Percentiles rank a stretch among this genome's conserved stretches.
Evolutionary conservation across 1,140 invertebrate species (phyloP).

Genomic region (Pseudomyrmex sp.): DNA sequence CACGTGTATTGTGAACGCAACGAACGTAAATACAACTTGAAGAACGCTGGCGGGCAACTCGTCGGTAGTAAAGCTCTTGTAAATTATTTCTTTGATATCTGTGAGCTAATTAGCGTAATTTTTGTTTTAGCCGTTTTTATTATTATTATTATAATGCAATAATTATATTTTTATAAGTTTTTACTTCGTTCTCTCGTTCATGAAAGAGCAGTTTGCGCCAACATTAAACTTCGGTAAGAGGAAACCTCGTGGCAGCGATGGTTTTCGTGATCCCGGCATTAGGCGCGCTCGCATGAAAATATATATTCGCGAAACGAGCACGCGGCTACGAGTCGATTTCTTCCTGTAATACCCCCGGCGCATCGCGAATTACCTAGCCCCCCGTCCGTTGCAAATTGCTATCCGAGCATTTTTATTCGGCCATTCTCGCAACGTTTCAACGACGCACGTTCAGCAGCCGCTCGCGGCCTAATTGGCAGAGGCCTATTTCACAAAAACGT

Average conservation of each 20-base stretch:
- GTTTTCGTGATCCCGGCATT: slow-evolving; percentile 49
- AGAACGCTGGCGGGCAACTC: not conserved
- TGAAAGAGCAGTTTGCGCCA: not conserved
- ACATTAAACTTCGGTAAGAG: not conserved
- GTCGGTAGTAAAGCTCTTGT: no score
- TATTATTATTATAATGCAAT: not conserved
- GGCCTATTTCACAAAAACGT: slow-evolving; percentile 51
- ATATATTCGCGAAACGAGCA: slow-evolving; percentile 41
- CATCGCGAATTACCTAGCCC: slow-evolving; percentile 33
- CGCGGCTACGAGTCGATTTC: slow-evolving; percentile 39
- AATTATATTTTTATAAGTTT: not conserved
- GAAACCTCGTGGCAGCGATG: not conserved
- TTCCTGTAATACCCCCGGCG: slow-evolving; percentile 29
- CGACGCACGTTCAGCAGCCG: slow-evolving; percentile 23
- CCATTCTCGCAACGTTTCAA: slow-evolving; percentile 58
- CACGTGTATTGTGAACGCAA: not conserved
- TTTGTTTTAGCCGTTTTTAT: no score
- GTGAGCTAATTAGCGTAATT: no score
- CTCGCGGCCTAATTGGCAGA: slow-evolving; percentile 65
- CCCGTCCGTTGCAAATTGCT: slow-evolving; percentile 62
- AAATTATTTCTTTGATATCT: no score
- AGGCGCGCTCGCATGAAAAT: slow-evolving; percentile 26
- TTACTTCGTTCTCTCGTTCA: no score
- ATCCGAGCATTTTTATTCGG: slow-evolving; percentile 71
- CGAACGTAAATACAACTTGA: not conserved